phyloP scores from a whole-genome alignment of 1,140 invertebrate species.

The Venturia canescens region DNA sequence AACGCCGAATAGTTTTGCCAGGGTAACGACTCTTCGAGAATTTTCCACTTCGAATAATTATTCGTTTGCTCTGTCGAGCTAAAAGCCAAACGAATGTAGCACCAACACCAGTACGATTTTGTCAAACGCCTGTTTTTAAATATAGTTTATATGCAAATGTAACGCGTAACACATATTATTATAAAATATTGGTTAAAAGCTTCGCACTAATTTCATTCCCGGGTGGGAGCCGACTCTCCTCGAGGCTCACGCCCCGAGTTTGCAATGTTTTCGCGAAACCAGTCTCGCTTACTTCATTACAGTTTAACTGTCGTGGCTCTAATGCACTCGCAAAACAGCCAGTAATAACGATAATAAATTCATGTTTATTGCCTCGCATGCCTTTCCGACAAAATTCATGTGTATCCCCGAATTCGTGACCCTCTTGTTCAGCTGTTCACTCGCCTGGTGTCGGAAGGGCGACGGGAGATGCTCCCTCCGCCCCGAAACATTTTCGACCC shows the following conservation, averaged over 20 bases:
- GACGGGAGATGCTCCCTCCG: too few species aligned
- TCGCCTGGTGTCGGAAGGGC: too few species aligned
- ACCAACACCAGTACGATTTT: too few species aligned
- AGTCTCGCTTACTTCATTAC: constrained; percentile 58
- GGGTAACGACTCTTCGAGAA: too few species aligned
- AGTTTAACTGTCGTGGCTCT: constrained; percentile 55
- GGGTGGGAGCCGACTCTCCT: background rate
- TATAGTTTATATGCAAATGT: too few species aligned
- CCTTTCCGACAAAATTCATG: constrained; percentile 41
- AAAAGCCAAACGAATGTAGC: too few species aligned
- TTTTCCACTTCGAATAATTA: too few species aligned
- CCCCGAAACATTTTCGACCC: background rate
- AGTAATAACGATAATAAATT: constrained; percentile 65
- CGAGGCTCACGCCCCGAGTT: background rate
- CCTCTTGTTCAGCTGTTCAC: constrained; percentile 2
- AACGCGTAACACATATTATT: too few species aligned
- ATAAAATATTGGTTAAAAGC: background rate
- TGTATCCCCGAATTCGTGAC: constrained; percentile 4
- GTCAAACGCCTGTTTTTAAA: too few species aligned
- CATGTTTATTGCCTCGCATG: constrained; percentile 63
- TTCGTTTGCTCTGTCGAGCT: too few species aligned
- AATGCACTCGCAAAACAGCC: constrained; percentile 25
- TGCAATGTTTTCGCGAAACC: background rate
- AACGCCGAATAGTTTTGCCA: too few species aligned
- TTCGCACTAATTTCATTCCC: background rate